These are phyloP conservation scores for Rhimphoctona megacephalus DNA, from an alignment of 2,888 invertebrate genomes.

Conservation along the genomic window DNA sequence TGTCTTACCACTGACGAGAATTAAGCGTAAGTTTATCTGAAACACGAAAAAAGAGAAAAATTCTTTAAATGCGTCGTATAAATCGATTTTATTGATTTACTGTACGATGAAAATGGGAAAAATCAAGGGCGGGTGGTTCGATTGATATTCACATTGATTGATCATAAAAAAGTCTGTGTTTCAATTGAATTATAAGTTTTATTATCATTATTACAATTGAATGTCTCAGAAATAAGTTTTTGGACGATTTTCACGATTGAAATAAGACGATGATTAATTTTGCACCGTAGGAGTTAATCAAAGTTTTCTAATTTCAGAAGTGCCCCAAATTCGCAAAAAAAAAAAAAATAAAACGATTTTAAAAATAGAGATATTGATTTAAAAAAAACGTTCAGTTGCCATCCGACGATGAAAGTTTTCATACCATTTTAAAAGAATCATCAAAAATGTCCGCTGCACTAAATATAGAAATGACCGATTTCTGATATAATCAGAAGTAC, in stretches of 20 bases:
- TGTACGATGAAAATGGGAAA: neutral
- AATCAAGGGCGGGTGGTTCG: too few relatives aligned
- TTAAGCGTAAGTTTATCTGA: slow-evolving; percentile 99
- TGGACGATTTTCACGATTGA: neutral
- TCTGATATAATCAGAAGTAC: neutral
- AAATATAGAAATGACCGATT: neutral
- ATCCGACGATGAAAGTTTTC: neutral
- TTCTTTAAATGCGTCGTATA: neutral
- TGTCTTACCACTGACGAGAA: slow-evolving; percentile 99
- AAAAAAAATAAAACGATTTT: neutral
- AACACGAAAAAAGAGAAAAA: slow-evolving; percentile 83
- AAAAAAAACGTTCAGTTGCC: neutral
- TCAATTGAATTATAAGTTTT: neutral
- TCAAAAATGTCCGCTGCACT: neutral
- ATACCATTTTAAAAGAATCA: neutral
- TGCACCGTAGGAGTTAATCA: neutral
- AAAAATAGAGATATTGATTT: neutral
- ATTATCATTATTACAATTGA: neutral
- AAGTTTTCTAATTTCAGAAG: neutral
- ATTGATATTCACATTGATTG: too few relatives aligned
- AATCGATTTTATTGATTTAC: neutral
- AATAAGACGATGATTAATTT: neutral
- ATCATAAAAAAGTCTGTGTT: neutral
- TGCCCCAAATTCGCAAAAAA: neutral
- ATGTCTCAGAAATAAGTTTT: neutral